These are phyloP conservation scores for Deroptyus accipitrinus DNA, from an alignment of 2,113 vertebrate genomes.

Conservation along the genomic window DNA sequence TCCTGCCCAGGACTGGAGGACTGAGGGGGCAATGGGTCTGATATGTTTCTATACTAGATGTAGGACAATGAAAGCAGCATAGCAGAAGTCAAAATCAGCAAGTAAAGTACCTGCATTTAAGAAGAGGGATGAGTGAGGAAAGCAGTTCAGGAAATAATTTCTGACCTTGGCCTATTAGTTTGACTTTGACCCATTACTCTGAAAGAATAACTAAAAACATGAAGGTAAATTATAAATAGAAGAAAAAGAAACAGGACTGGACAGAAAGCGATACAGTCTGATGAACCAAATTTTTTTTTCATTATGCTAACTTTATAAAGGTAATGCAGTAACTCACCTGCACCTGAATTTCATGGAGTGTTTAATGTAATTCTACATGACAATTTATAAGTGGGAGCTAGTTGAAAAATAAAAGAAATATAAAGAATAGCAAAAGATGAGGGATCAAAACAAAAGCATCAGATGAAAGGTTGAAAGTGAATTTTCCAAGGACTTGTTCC, in stretches of 20 bases:
- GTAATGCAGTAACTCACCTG: background rate
- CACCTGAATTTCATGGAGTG: background rate
- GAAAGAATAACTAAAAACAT: background rate
- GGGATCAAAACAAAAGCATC: background rate
- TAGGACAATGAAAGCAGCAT: rapidly evolving
- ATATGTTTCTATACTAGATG: rapidly evolving
- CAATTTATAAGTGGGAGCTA: background rate
- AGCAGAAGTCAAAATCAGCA: background rate
- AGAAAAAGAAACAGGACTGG: background rate
- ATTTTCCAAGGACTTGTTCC: background rate
- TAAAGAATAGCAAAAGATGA: background rate
- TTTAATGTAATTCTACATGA: background rate
- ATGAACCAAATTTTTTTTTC: background rate
- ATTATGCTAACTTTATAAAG: background rate
- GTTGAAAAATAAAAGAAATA: background rate
- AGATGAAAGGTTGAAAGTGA: background rate
- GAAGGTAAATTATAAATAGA: background rate
- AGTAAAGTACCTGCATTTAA: background rate
- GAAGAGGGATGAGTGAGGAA: background rate
- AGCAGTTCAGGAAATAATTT: background rate
- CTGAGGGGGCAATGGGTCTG: rapidly evolving
- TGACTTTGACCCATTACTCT: background rate
- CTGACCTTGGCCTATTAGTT: background rate
- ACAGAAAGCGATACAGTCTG: background rate
- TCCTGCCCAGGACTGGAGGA: background rate